Percentiles rank a stretch among this genome's conserved stretches.
phyloP scores from a whole-genome alignment of 2,797 vertebrate genomes.

The Leptatherina wallacei region DNA sequence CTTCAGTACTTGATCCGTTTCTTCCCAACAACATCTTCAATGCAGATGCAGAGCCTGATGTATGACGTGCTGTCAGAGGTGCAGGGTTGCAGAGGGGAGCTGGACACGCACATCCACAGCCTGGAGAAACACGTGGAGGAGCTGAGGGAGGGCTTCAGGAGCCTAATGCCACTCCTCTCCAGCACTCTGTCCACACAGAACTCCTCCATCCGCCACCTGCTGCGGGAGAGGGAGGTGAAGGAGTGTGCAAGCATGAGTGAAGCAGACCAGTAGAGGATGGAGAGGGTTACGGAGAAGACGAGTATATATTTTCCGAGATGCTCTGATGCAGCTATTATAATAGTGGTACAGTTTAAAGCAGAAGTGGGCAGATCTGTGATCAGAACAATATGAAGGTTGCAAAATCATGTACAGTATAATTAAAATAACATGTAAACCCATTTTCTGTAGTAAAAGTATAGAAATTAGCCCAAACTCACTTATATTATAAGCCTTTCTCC shows the following conservation, averaged over 20 bases:
- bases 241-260: conserved; percentile 32
- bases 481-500: conserved; percentile 1
- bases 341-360: neutral
- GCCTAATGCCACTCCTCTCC: conserved; percentile 79
- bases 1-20: neutral
- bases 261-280: conserved; percentile 53
- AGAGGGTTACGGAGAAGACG: neutral
- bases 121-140: conserved; percentile 79
- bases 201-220: conserved; percentile 80
- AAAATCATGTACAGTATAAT: conserved; percentile 9
- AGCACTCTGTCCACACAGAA: conserved; percentile 79
- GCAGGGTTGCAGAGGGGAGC: conserved; percentile 76
- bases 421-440: neutral
- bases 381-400: neutral
- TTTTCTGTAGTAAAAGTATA: conserved; percentile 32
- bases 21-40: neutral
- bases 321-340: conserved; percentile 1
- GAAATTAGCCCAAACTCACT: conserved; percentile 9
- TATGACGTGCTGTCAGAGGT: conserved; percentile 75
- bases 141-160: conserved; percentile 77
- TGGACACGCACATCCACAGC: conserved; percentile 73
- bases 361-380: neutral
- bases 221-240: conserved; percentile 75
- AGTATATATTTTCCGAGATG: neutral
- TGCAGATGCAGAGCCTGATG: conserved; percentile 78